Percentiles rank a stretch among this genome's conserved stretches.
These are phyloP conservation scores for Corvus hawaiiensis DNA, from an alignment of 2,113 vertebrate species.

Conservation along the genomic window DNA sequence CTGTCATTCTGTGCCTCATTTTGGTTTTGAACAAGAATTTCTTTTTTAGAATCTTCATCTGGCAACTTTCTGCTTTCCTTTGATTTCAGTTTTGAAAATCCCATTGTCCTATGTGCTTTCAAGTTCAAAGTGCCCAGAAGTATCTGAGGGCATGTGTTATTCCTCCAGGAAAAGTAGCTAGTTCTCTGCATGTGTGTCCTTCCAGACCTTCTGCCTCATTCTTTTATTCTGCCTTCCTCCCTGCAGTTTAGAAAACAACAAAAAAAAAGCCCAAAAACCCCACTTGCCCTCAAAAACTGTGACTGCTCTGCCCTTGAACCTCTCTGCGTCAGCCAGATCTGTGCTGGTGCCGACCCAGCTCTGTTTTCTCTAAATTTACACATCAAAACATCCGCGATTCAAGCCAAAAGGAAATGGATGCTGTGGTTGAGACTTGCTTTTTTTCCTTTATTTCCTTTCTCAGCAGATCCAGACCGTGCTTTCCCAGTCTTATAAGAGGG, in stretches of 20 bases:
- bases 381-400: neutral
- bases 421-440: neutral
- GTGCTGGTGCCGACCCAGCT: neutral
- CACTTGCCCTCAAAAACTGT: neutral
- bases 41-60: slow-evolving; percentile 35
- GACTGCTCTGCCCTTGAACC: slow-evolving; percentile 21
- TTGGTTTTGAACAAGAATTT: neutral
- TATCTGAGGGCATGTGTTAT: slow-evolving; percentile 18
- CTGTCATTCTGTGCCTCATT: slow-evolving; percentile 18
- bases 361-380: slow-evolving; percentile 3
- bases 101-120: slow-evolving; percentile 41
- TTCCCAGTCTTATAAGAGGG: neutral
- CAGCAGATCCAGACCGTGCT: neutral
- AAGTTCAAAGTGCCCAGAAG: slow-evolving; percentile 48
- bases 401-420: slow-evolving; percentile 16
- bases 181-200: slow-evolving; percentile 36
- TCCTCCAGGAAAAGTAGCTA: slow-evolving; percentile 34
- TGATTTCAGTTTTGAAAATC: slow-evolving; percentile 48
- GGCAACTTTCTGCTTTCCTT: slow-evolving; percentile 44
- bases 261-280: neutral
- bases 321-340: neutral
- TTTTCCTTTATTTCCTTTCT: neutral
- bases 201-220: neutral
- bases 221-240: slow-evolving; percentile 22
- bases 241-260: neutral